These are phyloP conservation scores for Heterotis niloticus DNA, from an alignment of 2,113 vertebrate species.

Conservation along the genomic window DNA sequence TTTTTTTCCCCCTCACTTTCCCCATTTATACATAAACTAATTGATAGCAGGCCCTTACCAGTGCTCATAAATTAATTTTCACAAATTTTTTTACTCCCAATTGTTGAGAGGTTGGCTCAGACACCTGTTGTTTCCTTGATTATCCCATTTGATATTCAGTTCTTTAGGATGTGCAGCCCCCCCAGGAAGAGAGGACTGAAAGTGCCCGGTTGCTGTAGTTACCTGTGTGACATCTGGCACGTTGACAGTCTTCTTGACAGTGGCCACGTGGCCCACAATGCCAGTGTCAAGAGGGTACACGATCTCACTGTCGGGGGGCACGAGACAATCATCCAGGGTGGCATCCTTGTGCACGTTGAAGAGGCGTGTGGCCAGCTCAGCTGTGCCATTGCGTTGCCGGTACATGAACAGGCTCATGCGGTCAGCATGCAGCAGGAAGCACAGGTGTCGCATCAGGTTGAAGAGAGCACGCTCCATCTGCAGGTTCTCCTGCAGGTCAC, in stretches of 20 bases:
- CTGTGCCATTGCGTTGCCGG: constrained; percentile 74
- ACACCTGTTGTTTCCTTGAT: background rate
- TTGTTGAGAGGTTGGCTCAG: too few relatives aligned
- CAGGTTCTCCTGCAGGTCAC: constrained; percentile 79
- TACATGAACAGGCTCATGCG: constrained; percentile 85
- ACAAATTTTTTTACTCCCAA: too few relatives aligned
- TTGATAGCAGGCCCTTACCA: too few relatives aligned
- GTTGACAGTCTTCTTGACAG: constrained; percentile 75
- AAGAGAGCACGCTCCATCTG: constrained; percentile 74
- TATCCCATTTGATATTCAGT: background rate
- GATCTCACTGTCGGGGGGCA: constrained; percentile 77
- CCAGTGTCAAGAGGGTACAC: constrained; percentile 82
- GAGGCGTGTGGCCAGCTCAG: constrained; percentile 78
- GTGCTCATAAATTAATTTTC: background rate
- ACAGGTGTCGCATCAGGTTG: constrained; percentile 75
- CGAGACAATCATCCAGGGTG: constrained; percentile 73
- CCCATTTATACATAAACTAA: too few relatives aligned
- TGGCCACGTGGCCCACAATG: constrained; percentile 75
- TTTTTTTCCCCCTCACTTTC: too few relatives aligned
- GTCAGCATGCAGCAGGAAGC: constrained; percentile 74
- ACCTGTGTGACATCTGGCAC: constrained; percentile 70
- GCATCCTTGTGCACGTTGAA: constrained; percentile 76
- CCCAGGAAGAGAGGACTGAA: background rate
- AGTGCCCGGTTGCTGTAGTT: constrained; percentile 14
- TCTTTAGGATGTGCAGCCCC: background rate